phyloP scores from a whole-genome alignment of 1,140 invertebrate genomes.

The Drosophila arizonae region DNA sequence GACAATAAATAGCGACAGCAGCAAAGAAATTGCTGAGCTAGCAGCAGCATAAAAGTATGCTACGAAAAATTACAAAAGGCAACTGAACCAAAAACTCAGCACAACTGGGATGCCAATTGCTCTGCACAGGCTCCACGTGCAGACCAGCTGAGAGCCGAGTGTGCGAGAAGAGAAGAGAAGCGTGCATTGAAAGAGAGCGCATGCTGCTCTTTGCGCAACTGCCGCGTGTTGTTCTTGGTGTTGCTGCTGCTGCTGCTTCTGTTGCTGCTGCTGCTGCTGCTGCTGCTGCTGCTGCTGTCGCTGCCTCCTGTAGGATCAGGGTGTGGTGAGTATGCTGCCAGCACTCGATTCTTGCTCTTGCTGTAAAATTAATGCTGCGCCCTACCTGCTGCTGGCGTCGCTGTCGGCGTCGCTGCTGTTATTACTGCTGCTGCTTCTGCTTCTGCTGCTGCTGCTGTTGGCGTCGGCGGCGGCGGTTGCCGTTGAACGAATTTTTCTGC shows the following conservation, averaged over 20 bases:
- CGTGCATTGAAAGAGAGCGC: slow-evolving; percentile 5
- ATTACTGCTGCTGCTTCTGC: slow-evolving; percentile 22
- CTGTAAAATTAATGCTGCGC: slow-evolving; percentile 68
- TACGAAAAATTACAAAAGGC: slow-evolving; percentile 68
- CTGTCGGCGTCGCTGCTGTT: slow-evolving; percentile 38
- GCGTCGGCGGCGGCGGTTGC: slow-evolving; percentile 10
- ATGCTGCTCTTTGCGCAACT: slow-evolving; percentile 63
- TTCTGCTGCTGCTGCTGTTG: slow-evolving; percentile 57
- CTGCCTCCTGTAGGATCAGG: slow-evolving; percentile 75
- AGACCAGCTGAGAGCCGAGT: slow-evolving; percentile 18
- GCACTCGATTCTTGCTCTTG: slow-evolving; percentile 47
- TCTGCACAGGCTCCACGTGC: slow-evolving; percentile 78
- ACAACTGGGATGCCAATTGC: slow-evolving; percentile 54
- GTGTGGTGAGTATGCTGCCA: slow-evolving; percentile 76
- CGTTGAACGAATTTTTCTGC: slow-evolving; percentile 1
- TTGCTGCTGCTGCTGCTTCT: slow-evolving; percentile 11
- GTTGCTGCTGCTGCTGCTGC: slow-evolving; percentile 43
- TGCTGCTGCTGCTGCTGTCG: slow-evolving; percentile 16
- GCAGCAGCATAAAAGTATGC: slow-evolving; percentile 63
- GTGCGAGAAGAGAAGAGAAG: background rate
- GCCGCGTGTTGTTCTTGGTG: slow-evolving; percentile 45
- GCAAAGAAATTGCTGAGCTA: slow-evolving; percentile 43
- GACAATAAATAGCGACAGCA: slow-evolving; percentile 22
- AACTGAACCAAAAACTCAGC: slow-evolving; percentile 61
- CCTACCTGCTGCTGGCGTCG: slow-evolving; percentile 70